These are phyloP conservation scores for Drosophila arawakana DNA, from an alignment of 1,140 invertebrate species.

Conservation along the genomic window DNA sequence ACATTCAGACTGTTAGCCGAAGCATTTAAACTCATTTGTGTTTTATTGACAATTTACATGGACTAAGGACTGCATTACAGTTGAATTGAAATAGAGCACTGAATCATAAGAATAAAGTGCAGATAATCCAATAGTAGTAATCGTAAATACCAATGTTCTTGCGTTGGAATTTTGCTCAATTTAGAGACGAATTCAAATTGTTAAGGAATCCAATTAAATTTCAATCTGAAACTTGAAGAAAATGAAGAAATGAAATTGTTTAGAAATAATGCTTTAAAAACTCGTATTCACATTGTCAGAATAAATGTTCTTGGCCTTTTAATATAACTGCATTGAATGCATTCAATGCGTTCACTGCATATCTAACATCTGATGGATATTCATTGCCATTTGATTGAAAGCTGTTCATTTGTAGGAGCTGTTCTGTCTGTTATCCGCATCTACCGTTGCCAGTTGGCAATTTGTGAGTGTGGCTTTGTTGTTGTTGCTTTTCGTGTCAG, in stretches of 20 bases:
- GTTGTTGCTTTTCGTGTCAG: conserved; percentile 17
- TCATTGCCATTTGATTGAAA: conserved; percentile 22
- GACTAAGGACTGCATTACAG: conserved; percentile 33
- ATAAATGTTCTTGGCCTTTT: neutral
- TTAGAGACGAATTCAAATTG: no score
- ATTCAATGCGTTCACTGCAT: no score
- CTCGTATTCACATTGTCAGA: neutral
- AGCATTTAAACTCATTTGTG: conserved; percentile 50
- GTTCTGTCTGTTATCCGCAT: conserved; percentile 19
- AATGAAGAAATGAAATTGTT: neutral
- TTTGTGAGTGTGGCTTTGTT: neutral
- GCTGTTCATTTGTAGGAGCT: conserved; percentile 12
- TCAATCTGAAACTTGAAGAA: neutral
- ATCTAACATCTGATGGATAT: conserved; percentile 6
- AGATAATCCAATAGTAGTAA: neutral
- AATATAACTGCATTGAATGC: neutral
- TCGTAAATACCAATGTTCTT: neutral
- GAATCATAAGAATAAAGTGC: neutral
- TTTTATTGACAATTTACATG: conserved; percentile 64
- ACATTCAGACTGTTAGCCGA: conserved; percentile 36
- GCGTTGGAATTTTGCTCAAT: neutral
- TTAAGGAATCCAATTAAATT: neutral
- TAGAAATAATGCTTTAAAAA: neutral
- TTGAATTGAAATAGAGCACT: neutral
- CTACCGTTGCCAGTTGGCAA: conserved; percentile 4